These are phyloP conservation scores for Oenanthe melanoleuca DNA, from an alignment of 2,113 vertebrate genomes.

Conservation along the genomic window DNA sequence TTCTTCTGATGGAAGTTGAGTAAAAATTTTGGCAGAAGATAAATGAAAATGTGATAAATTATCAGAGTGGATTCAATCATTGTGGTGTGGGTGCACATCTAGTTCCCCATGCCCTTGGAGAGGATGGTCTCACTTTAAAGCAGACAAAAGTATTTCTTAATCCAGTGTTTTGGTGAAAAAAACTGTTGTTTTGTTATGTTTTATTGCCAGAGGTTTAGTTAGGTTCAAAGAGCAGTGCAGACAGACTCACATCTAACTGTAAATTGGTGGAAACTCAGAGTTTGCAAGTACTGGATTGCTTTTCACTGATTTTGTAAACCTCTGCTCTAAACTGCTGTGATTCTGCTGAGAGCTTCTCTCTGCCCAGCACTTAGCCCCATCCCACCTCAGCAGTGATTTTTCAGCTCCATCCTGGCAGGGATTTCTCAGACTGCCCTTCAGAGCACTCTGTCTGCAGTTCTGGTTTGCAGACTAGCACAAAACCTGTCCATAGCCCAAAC, in stretches of 20 bases:
- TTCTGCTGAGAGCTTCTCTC: not conserved
- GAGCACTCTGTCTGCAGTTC: fast-evolving
- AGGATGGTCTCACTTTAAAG: not conserved
- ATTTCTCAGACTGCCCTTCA: not conserved
- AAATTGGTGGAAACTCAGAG: not conserved
- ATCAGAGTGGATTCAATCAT: not conserved
- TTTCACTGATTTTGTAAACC: not conserved
- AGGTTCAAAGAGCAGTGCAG: not conserved
- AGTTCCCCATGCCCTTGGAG: no score
- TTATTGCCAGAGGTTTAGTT: not conserved
- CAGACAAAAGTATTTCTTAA: not conserved
- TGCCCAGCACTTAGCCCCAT: fast-evolving
- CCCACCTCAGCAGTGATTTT: not conserved
- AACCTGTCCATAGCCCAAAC: not conserved
- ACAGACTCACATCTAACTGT: no score
- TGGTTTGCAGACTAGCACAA: not conserved
- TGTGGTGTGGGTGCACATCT: not conserved
- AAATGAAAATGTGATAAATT: not conserved
- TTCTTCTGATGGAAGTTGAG: not conserved
- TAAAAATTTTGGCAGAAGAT: not conserved
- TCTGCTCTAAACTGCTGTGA: not conserved
- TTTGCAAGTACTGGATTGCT: not conserved
- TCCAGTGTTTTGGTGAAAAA: not conserved
- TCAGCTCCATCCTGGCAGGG: not conserved
- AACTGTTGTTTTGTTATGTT: not conserved